phyloP scores from a whole-genome alignment of 1,140 invertebrate species.

The Bombus confusus region DNA sequence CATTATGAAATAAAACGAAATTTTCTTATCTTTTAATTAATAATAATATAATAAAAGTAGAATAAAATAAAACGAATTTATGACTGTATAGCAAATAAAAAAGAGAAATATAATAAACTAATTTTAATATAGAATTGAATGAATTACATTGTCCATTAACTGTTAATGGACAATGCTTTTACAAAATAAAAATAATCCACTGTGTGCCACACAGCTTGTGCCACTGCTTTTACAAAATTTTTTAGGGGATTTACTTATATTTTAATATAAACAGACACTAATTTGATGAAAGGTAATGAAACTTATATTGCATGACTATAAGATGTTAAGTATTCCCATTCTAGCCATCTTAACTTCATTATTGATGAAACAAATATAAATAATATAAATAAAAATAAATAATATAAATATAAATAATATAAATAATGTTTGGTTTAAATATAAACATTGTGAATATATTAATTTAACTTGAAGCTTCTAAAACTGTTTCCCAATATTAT shows the following conservation, averaged over 20 bases:
- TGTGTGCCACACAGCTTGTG: too few relatives aligned
- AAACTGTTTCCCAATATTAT: too few relatives aligned
- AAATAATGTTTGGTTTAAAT: background rate
- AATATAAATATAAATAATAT: too few relatives aligned
- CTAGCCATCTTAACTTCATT: background rate
- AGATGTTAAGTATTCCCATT: background rate
- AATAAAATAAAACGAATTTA: background rate
- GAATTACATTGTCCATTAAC: background rate
- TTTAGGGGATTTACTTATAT: background rate
- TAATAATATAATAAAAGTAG: background rate
- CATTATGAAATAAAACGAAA: background rate
- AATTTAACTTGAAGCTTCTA: too few relatives aligned
- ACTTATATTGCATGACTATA: background rate
- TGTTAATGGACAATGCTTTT: too few relatives aligned
- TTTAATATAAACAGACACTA: background rate
- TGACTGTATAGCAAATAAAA: background rate
- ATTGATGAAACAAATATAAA: too few relatives aligned
- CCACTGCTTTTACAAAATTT: background rate
- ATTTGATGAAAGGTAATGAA: background rate
- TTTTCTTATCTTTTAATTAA: background rate
- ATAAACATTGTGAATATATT: too few relatives aligned
- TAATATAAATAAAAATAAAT: too few relatives aligned
- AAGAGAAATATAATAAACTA: background rate
- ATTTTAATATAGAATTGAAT: background rate
- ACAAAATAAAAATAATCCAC: too few relatives aligned